Percentiles rank a stretch among this genome's conserved stretches.
phyloP scores from a whole-genome alignment of 2,113 vertebrate genomes.

The Amazona vittata region DNA sequence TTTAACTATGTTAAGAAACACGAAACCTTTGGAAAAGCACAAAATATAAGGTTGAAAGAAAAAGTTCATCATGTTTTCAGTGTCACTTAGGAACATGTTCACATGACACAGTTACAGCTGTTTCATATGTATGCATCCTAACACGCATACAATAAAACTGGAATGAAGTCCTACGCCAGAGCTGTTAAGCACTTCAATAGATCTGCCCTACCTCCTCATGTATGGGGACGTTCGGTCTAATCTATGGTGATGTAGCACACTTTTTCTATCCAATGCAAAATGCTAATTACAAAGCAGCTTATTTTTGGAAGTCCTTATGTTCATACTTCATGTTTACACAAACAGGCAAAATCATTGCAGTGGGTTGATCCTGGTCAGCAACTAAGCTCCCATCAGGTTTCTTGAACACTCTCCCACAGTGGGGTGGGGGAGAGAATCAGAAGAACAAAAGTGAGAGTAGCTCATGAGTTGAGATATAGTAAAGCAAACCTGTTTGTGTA shows the following conservation, averaged over 20 bases:
- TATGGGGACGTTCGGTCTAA: background rate
- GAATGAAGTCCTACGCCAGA: background rate
- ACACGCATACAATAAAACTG: background rate
- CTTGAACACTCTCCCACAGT: rapidly evolving
- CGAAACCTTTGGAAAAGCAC: background rate
- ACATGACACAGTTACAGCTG: background rate
- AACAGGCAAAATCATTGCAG: background rate
- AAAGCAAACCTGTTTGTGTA: background rate
- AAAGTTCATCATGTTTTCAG: background rate
- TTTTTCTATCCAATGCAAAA: background rate
- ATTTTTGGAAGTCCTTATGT: background rate
- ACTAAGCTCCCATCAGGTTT: background rate
- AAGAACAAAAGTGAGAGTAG: background rate
- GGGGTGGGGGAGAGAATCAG: background rate
- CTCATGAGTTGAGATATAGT: background rate
- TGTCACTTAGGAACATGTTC: background rate
- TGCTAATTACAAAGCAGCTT: background rate
- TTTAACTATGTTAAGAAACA: background rate
- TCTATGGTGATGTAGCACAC: background rate
- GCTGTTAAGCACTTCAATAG: background rate
- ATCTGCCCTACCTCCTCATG: background rate
- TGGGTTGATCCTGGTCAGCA: background rate
- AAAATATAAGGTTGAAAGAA: background rate
- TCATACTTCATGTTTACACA: background rate
- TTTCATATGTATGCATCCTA: background rate